A percentile compares a stretch with the other conserved stretches of the same genome.
phyloP scores from a whole-genome alignment of 2,797 vertebrate species.

The Acanthurus tractus region DNA sequence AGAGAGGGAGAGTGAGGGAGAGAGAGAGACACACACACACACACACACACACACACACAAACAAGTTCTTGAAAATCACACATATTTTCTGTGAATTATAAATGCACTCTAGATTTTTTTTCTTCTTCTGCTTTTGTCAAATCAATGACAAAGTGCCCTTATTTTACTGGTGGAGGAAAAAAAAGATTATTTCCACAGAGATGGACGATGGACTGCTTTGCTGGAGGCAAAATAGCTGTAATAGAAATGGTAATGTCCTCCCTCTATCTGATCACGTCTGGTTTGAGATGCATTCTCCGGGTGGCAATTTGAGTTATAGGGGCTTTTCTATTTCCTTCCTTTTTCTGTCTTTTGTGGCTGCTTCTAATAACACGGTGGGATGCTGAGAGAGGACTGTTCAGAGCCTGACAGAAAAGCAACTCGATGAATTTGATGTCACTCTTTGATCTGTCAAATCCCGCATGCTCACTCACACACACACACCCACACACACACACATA shows the following conservation, averaged over 20 bases:
- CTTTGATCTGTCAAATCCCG: constrained; percentile 52
- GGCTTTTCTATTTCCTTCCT: constrained; percentile 64
- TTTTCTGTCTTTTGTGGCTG: constrained; percentile 53
- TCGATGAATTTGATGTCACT: constrained; percentile 61
- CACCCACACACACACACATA: constrained; percentile 7
- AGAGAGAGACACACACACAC: constrained; percentile 10
- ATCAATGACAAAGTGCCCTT: constrained; percentile 47
- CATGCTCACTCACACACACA: constrained; percentile 2
- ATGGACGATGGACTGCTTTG: constrained; percentile 40
- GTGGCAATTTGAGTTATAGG: constrained; percentile 71
- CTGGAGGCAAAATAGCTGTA: constrained; percentile 68
- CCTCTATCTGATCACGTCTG: constrained; percentile 70
- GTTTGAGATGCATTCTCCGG: constrained; percentile 65
- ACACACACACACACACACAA: constrained; percentile 25
- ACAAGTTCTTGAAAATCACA: constrained; percentile 42
- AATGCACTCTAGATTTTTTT: constrained; percentile 28
- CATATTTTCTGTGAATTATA: constrained; percentile 55
- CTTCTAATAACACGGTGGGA: constrained; percentile 66
- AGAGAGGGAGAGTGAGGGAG: constrained; percentile 11
- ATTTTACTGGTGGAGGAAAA: constrained; percentile 37
- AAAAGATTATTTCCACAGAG: constrained; percentile 51
- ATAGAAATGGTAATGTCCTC: constrained; percentile 79
- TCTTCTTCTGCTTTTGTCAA: constrained; percentile 7
- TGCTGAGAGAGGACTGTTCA: constrained; percentile 62
- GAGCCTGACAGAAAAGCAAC: constrained; percentile 56